A percentile compares a stretch with the other conserved stretches of the same genome.
Conservation (phyloP, 2,888 invertebrate genomes). For the Meandrusa payeni region DNA sequence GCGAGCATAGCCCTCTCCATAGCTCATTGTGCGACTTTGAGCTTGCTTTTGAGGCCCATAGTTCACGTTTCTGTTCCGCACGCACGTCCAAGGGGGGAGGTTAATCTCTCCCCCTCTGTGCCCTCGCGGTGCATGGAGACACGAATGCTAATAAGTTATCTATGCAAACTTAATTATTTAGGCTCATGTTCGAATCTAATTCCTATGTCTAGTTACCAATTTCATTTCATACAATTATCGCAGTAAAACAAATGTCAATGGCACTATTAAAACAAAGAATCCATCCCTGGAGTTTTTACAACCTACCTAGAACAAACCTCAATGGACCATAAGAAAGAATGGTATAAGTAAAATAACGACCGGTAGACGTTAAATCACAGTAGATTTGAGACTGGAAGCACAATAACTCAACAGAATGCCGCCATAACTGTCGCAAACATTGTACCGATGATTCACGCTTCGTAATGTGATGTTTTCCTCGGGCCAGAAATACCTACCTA, state of each 20-base stretch:
- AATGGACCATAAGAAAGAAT: constrained; percentile 21
- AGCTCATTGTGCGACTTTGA: no score
- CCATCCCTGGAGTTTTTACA: constrained; percentile 6
- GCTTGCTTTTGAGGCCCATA: no score
- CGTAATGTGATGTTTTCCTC: constrained; percentile 60
- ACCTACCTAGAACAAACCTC: constrained; percentile 18
- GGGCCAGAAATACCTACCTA: constrained; percentile 30
- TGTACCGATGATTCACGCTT: constrained; percentile 72
- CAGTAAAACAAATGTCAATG: constrained; percentile 5
- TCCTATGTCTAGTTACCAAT: no score
- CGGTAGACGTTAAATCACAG: constrained; percentile 66
- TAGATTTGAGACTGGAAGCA: constrained; percentile 67
- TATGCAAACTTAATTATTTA: no score
- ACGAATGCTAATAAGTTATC: no score
- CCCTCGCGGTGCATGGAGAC: no score
- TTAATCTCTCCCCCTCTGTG: no score
- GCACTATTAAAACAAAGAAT: not conserved
- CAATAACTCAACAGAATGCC: constrained; percentile 67
- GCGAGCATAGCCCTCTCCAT: no score
- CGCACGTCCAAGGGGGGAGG: no score
- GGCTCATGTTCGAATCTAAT: no score
- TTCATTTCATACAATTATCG: no score
- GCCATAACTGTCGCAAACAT: constrained; percentile 74
- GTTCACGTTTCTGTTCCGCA: no score
- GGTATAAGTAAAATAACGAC: constrained; percentile 34